These are phyloP conservation scores for Rhizoglyphus robini DNA, from an alignment of 1,140 invertebrate species.

Conservation along the genomic window DNA sequence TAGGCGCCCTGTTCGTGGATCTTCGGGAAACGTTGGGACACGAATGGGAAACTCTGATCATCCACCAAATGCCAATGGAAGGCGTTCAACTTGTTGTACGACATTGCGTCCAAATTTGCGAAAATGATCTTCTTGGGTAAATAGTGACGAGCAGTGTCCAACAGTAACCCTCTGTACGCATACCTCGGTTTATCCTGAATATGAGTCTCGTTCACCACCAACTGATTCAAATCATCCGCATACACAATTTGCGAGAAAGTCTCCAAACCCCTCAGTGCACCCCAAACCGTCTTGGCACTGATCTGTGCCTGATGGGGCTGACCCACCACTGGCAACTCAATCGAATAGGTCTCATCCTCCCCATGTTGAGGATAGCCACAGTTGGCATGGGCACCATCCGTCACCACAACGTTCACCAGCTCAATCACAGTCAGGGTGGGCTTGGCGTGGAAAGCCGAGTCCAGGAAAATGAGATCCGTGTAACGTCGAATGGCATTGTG, in stretches of 20 bases:
- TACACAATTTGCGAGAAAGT: slow-evolving; percentile 36
- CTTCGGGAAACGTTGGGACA: slow-evolving; percentile 41
- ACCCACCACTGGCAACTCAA: not conserved
- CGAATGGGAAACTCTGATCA: slow-evolving; percentile 47
- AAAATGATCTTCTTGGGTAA: slow-evolving; percentile 48
- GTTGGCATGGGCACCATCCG: not conserved
- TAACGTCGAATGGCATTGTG: slow-evolving; percentile 17
- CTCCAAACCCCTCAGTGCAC: slow-evolving; percentile 29
- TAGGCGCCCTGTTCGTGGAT: slow-evolving; percentile 30
- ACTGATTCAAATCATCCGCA: slow-evolving; percentile 19
- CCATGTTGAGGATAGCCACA: slow-evolving; percentile 23
- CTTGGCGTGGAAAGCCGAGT: not conserved
- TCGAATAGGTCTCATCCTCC: slow-evolving; percentile 19
- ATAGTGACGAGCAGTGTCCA: slow-evolving; percentile 72
- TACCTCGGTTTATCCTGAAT: slow-evolving; percentile 58
- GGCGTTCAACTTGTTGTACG: slow-evolving; percentile 40
- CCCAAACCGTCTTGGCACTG: slow-evolving; percentile 19
- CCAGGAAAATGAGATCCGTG: slow-evolving; percentile 18
- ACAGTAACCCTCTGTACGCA: slow-evolving; percentile 55
- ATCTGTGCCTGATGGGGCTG: not conserved
- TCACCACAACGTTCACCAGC: not conserved
- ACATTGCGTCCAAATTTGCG: slow-evolving; percentile 43
- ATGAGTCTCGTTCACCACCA: slow-evolving; percentile 37
- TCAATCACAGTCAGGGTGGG: slow-evolving; percentile 2
- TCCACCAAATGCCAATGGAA: slow-evolving; percentile 53